Percentiles rank a stretch among this genome's conserved stretches.
Evolutionary conservation across 1,140 invertebrate genomes (phyloP).

Genomic region (Drosophila pandora): DNA sequence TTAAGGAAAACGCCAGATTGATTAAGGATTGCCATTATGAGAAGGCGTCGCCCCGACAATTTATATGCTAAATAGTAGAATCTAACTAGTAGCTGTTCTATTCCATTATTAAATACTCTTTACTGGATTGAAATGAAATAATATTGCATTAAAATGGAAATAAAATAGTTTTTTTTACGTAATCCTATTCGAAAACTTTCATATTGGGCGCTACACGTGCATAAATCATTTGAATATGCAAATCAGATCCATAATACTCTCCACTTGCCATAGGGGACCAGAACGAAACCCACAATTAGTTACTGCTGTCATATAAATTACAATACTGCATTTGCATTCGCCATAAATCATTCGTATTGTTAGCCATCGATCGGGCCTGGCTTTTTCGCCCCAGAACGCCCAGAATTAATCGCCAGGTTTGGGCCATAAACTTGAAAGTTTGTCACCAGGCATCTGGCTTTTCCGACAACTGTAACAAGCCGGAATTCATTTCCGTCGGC

Average conservation of each 20-base stretch:
- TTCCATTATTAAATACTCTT: neutral
- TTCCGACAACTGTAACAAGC: conserved; percentile 36
- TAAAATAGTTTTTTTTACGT: neutral
- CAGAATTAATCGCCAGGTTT: conserved; percentile 3
- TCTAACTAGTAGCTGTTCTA: neutral
- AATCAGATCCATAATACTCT: conserved; percentile 14
- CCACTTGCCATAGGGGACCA: conserved; percentile 4
- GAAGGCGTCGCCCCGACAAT: conserved; percentile 23
- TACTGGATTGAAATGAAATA: neutral
- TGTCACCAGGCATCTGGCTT: conserved; percentile 24
- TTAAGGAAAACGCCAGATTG: conserved; percentile 19
- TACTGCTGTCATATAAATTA: conserved; percentile 55
- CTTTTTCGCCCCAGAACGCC: conserved; percentile 4
- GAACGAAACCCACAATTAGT: conserved; percentile 48
- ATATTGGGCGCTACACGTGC: conserved; percentile 21
- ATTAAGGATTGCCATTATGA: conserved; percentile 17
- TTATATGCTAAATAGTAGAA: conserved; percentile 8
- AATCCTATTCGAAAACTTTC: neutral
- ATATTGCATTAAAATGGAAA: no score
- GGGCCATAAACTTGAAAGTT: conserved; percentile 26
- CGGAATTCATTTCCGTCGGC: conserved; percentile 32
- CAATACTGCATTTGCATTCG: conserved; percentile 36
- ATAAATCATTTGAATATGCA: conserved; percentile 33
- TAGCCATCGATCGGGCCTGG: neutral
- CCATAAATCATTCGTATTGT: conserved; percentile 55